Conservation (phyloP, 2,797 vertebrate species). For the Coregonus suidteri region DNA sequence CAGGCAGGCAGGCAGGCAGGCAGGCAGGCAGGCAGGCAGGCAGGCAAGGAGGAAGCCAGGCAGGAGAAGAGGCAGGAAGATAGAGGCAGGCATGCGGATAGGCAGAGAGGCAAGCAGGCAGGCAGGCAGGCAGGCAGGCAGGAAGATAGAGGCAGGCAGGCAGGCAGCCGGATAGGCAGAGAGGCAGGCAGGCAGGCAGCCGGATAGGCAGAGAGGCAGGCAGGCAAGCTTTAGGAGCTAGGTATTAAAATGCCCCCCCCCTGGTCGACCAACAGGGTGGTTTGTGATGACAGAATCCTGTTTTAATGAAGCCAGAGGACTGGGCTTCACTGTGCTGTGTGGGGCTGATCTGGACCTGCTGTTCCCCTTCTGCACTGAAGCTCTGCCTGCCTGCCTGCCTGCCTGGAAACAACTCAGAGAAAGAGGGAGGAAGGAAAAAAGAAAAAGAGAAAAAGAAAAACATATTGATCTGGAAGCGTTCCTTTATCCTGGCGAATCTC, state of each 20-base stretch:
- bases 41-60: no score
- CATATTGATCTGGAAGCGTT: constrained; percentile 73
- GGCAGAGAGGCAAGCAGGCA: constrained; percentile 30
- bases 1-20: constrained; percentile 44
- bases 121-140: no score
- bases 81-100: constrained; percentile 33
- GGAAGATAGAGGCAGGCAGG: constrained; percentile 30
- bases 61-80: constrained; percentile 33
- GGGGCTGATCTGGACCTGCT: constrained; percentile 29
- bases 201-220: constrained; percentile 44
- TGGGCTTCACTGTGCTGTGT: constrained; percentile 6
- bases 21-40: neutral
- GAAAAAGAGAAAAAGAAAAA: constrained; percentile 57
- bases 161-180: constrained; percentile 29
- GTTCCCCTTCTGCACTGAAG: constrained; percentile 3
- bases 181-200: constrained; percentile 26
- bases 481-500: constrained; percentile 72
- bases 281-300: constrained; percentile 36
- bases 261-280: constrained; percentile 5
- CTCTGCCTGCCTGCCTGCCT: neutral
- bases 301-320: constrained; percentile 43
- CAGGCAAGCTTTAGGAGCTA: constrained; percentile 12
- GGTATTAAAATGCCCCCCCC: neutral
- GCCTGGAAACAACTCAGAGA: constrained; percentile 2
- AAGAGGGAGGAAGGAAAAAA: constrained; percentile 20